A percentile compares a stretch with the other conserved stretches of the same genome.
phyloP scores from a whole-genome alignment of 2,797 vertebrate species.

The Hemibagrus guttatus region DNA sequence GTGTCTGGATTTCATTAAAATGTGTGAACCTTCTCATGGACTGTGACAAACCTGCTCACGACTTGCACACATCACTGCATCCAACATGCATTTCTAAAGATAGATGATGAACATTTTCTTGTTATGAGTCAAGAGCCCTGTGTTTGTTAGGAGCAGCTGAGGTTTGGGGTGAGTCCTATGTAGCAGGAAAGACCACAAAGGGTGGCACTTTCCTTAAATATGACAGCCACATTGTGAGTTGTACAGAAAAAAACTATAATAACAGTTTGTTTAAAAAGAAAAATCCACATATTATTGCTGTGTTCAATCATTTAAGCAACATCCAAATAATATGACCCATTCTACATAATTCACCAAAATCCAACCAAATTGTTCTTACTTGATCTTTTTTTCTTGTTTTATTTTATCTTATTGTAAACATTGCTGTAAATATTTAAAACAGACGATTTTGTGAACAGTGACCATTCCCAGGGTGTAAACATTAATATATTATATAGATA shows the following conservation, averaged over 20 bases:
- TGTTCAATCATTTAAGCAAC: not conserved
- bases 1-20: conserved; percentile 22
- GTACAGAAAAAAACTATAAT: not conserved
- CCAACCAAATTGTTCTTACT: not conserved
- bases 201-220: not conserved
- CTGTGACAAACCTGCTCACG: not conserved
- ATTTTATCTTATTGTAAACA: not conserved
- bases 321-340: too few relatives aligned
- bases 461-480: not conserved
- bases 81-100: not conserved
- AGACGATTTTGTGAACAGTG: not conserved
- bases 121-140: not conserved
- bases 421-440: not conserved
- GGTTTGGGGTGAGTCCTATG: conserved; percentile 7
- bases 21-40: conserved; percentile 16
- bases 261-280: not conserved
- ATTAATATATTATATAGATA: not conserved
- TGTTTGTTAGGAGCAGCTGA: conserved; percentile 13
- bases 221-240: not conserved
- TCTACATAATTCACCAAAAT: not conserved
- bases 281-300: not conserved
- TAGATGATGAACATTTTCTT: conserved; percentile 12
- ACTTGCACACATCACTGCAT: not conserved
- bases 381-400: not conserved
- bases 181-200: not conserved